Evolutionary conservation across 2,888 invertebrate genomes (phyloP).

Genomic region (Drosophila setosimentum): DNA sequence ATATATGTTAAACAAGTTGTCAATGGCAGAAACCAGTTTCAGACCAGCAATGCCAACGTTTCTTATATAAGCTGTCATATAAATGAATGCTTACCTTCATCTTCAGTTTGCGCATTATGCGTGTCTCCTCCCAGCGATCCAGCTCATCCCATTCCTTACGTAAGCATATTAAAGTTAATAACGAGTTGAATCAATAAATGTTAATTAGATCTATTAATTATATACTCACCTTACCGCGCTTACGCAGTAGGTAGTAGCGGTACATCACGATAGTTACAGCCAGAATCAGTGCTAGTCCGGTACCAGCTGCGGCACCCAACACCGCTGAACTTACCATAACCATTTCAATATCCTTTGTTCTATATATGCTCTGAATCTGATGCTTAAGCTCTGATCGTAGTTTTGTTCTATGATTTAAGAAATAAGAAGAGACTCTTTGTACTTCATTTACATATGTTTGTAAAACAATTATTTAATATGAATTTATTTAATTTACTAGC

Average conservation of each 20-base stretch:
- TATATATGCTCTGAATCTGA: background rate
- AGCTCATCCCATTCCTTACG: constrained; percentile 87
- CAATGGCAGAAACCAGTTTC: constrained; percentile 6
- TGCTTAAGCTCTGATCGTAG: background rate
- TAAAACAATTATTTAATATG: too few species aligned
- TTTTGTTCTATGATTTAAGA: background rate
- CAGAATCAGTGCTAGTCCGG: constrained; percentile 88
- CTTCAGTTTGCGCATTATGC: constrained; percentile 84
- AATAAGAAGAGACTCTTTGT: background rate
- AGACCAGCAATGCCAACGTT: constrained; percentile 2
- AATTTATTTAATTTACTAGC: background rate
- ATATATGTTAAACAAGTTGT: background rate
- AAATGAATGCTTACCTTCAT: constrained; percentile 79
- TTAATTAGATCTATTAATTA: background rate
- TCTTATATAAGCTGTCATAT: constrained; percentile 11
- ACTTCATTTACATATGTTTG: background rate
- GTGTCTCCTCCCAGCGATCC: constrained; percentile 86
- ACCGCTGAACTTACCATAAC: constrained; percentile 89
- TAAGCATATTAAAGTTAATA: background rate
- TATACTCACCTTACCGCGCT: constrained; percentile 86
- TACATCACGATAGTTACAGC: constrained; percentile 89
- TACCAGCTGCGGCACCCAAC: constrained; percentile 89
- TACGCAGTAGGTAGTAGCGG: constrained; percentile 88
- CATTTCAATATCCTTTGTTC: constrained; percentile 61
- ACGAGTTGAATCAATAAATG: background rate